Percentiles rank a stretch among this genome's conserved stretches.
These are phyloP conservation scores for Stigmatopora argus DNA, from an alignment of 2,113 vertebrate species.

Conservation along the genomic window DNA sequence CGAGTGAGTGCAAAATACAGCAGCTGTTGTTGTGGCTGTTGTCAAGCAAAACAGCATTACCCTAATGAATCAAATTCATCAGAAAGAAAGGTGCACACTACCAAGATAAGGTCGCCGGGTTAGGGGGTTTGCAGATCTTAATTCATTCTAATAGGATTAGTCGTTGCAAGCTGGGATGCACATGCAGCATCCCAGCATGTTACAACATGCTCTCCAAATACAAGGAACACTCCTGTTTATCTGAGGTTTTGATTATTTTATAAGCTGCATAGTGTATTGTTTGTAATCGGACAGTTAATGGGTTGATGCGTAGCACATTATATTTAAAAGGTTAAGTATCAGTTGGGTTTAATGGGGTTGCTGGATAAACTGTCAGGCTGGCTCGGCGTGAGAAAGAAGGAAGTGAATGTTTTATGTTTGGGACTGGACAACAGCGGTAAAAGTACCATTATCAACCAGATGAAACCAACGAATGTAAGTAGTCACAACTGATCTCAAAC, in stretches of 20 bases:
- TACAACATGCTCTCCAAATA: slow-evolving; percentile 11
- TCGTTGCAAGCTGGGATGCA: slow-evolving; percentile 42
- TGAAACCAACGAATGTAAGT: slow-evolving; percentile 92
- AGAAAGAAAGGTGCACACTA: slow-evolving; percentile 13
- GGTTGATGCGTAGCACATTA: slow-evolving; percentile 24
- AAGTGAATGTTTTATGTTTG: slow-evolving; percentile 92
- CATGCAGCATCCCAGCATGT: slow-evolving; percentile 27
- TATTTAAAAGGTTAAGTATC: slow-evolving; percentile 10
- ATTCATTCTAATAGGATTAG: slow-evolving; percentile 64
- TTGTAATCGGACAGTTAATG: slow-evolving; percentile 29
- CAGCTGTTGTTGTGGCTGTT: background rate
- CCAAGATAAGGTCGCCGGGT: slow-evolving; percentile 33
- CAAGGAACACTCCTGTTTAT: slow-evolving; percentile 5
- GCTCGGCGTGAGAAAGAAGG: slow-evolving; percentile 93
- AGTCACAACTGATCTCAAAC: background rate
- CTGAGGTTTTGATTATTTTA: background rate
- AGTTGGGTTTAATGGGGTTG: slow-evolving; percentile 77
- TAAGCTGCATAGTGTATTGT: slow-evolving; percentile 5
- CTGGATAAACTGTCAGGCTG: slow-evolving; percentile 89
- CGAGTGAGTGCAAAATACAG: background rate
- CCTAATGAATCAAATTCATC: slow-evolving; percentile 36
- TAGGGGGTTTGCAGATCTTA: slow-evolving; percentile 50
- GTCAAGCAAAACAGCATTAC: slow-evolving; percentile 4
- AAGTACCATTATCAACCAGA: slow-evolving; percentile 96
- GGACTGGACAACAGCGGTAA: slow-evolving; percentile 97